These are phyloP conservation scores for Lanius collurio DNA, from an alignment of 2,113 vertebrate genomes.

Conservation along the genomic window DNA sequence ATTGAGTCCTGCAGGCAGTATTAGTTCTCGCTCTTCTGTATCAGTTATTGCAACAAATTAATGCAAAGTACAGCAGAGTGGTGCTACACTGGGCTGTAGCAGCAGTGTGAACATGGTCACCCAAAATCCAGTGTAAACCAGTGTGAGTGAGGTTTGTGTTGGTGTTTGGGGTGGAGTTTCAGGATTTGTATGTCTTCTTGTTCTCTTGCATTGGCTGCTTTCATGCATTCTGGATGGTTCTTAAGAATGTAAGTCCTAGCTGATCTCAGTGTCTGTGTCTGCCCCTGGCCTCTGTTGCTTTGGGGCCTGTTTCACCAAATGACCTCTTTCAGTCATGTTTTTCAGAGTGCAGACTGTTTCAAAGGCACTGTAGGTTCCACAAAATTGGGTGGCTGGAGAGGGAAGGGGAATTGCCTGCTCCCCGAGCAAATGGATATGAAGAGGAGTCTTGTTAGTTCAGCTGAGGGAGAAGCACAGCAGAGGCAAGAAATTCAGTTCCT, in stretches of 20 bases:
- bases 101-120: neutral
- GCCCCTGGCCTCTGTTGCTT: neutral
- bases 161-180: neutral
- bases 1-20: conserved; percentile 42
- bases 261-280: neutral
- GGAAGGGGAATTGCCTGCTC: neutral
- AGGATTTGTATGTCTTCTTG: rapidly evolving
- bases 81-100: neutral
- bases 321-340: neutral
- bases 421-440: neutral
- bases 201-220: neutral
- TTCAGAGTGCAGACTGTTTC: neutral
- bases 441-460: neutral
- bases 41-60: conserved; percentile 18
- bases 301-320: neutral
- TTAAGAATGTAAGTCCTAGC: neutral
- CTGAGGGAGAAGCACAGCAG: neutral
- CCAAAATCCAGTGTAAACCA: neutral
- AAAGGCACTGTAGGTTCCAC: neutral
- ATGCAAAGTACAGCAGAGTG: neutral
- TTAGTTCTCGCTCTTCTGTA: conserved; percentile 9
- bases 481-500: neutral
- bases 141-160: neutral
- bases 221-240: neutral
- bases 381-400: neutral